Evolutionary conservation across 2,888 invertebrate species (phyloP).

Genomic region (Clivina fossor): DNA sequence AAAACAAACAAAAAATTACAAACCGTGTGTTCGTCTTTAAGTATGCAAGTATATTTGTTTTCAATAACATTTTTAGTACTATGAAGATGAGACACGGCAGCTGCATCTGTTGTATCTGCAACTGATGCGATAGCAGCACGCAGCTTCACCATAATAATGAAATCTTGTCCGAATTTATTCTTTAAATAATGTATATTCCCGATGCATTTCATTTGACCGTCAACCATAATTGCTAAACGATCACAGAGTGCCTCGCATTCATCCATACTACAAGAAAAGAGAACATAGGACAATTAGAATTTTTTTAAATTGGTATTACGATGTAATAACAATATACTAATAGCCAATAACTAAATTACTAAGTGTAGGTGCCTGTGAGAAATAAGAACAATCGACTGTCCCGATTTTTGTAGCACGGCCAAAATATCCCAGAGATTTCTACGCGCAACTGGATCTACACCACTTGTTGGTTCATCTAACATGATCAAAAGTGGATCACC

Average conservation of each 20-base stretch:
- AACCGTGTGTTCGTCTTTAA: conserved; percentile 49
- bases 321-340: neutral
- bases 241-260: conserved; percentile 80
- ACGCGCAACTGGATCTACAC: conserved; percentile 66
- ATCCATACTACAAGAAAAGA: conserved; percentile 76
- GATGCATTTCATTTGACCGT: conserved; percentile 72
- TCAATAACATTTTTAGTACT: conserved; percentile 17
- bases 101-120: neutral
- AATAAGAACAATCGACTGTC: conserved; percentile 29
- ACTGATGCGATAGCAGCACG: conserved; percentile 23
- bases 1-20: no score
- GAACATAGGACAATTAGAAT: no score
- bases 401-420: conserved; percentile 38
- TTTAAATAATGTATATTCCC: conserved; percentile 77
- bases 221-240: conserved; percentile 79
- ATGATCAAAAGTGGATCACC: conserved; percentile 71
- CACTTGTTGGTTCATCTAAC: conserved; percentile 75
- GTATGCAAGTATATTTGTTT: conserved; percentile 36
- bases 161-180: conserved; percentile 67
- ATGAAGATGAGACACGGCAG: neutral
- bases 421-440: conserved; percentile 52
- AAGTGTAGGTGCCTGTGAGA: conserved; percentile 27
- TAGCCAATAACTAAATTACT: neutral
- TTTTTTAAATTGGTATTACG: conserved; percentile 29
- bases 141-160: conserved; percentile 47